Conservation (phyloP, 2,797 vertebrate species). For the Sebastes umbrosus region DNA sequence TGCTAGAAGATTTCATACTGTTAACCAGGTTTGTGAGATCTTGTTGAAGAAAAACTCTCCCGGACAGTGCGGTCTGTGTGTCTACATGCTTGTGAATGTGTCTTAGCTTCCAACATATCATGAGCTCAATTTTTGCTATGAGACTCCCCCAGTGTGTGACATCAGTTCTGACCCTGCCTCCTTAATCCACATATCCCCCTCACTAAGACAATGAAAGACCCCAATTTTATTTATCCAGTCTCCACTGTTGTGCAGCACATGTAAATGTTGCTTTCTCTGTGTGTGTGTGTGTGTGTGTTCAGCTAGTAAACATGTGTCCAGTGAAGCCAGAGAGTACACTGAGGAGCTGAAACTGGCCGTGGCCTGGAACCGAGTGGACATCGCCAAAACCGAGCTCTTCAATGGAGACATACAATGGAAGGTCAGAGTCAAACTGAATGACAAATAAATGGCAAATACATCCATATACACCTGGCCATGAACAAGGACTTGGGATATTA, state of each 20-base stretch:
- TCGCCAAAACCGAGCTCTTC: conserved; percentile 88
- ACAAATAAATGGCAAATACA: not conserved
- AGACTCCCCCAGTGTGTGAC: not conserved
- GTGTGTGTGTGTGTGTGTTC: not conserved
- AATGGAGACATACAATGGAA: conserved; percentile 87
- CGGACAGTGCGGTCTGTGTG: no score
- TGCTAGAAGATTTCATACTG: no score
- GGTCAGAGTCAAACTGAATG: conserved; percentile 40
- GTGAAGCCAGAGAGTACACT: conserved; percentile 80
- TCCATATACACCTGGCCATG: not conserved
- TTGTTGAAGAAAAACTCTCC: no score
- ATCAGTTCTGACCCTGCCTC: not conserved
- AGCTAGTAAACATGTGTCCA: conserved; percentile 83
- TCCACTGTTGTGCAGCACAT: not conserved
- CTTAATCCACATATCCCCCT: not conserved
- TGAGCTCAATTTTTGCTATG: no score
- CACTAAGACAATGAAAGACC: not conserved
- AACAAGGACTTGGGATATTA: not conserved
- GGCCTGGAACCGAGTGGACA: conserved; percentile 91
- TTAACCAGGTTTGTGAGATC: no score
- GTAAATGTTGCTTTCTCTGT: not conserved
- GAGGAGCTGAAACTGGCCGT: conserved; percentile 90
- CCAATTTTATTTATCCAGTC: not conserved
- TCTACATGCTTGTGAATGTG: no score
- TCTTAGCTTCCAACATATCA: no score